Conservation (phyloP, 2,113 vertebrate species). For the Chauna torquata region DNA sequence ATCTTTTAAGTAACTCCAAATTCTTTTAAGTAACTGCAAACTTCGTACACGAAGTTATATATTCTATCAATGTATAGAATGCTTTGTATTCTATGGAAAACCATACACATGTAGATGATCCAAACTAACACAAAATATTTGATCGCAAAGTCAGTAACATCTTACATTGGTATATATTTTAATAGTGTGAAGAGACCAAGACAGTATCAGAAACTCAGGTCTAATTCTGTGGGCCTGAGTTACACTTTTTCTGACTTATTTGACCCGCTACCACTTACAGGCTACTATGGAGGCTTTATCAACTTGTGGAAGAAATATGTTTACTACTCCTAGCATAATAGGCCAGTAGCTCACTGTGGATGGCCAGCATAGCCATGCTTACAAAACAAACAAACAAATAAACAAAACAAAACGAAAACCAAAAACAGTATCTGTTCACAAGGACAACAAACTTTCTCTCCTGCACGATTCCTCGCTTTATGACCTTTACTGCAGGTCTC, state of each 20-base stretch:
- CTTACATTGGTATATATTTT: neutral
- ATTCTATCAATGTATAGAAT: too few relatives aligned
- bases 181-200: neutral
- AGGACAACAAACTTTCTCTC: neutral
- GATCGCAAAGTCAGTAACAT: neutral
- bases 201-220: neutral
- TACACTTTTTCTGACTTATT: neutral
- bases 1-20: slow-evolving; percentile 7
- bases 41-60: too few relatives aligned
- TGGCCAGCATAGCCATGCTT: neutral
- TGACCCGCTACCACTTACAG: neutral
- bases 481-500: neutral
- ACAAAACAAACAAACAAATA: neutral
- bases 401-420: neutral
- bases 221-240: neutral
- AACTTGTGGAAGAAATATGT: neutral
- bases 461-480: neutral
- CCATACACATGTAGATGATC: neutral
- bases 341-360: neutral
- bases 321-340: neutral
- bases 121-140: neutral
- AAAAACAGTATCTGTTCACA: neutral
- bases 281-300: neutral
- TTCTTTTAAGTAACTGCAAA: neutral
- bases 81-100: neutral